Base-by-base conservation (phyloP, 2,888 invertebrate genomes). In the Keiferia lycopersicella region DNA sequence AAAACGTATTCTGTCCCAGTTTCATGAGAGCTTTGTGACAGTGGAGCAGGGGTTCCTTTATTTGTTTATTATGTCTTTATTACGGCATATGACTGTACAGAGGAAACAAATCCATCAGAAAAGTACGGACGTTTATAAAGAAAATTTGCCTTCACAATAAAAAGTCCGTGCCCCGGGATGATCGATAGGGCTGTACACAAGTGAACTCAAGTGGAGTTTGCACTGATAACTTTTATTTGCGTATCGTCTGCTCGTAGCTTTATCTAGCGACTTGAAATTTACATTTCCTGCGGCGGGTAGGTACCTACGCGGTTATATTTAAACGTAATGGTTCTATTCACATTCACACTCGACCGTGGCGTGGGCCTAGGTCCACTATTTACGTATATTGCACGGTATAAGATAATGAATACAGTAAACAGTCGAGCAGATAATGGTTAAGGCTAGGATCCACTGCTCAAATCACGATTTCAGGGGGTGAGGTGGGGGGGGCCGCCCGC, bases 241-340 rank as follows among this genome's bases (percentile, higher is more conserved):
- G 14, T 41, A 41, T 41, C 41, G 41, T 41, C 14, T 41, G 41
- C 14, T 14, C 41, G 14, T 14, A 41, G 41, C 41, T 41, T 41
- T 41, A 41, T 41, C 41, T 14, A 14, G 41, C 41, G 14, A 41
- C 14, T 41, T 41, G 41, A 41, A 41, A 41, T 41, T 41, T 8
- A 14, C 14, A 41, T 41, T 41, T 41, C 41, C 41, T 41, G 41
- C 41, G 41, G 41, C 41, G 14, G n/a, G 12, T 41, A 34, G 34
- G 41, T 41, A 41, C 26, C 26, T 26, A 26, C 50, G 10, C 12
- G 20, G 50, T 50, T 50, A 50, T 50, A 50, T 50, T 50, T 50
- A 50, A 16, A 50, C 50, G 16, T 50, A 50, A 50, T 50, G 50
- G 50, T 50, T 50, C 50, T 20, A 50, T 50, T 50, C 50, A 50